Base-by-base conservation (phyloP, 2,797 vertebrate genomes). In the Erpetoichthys calabaricus region DNA sequence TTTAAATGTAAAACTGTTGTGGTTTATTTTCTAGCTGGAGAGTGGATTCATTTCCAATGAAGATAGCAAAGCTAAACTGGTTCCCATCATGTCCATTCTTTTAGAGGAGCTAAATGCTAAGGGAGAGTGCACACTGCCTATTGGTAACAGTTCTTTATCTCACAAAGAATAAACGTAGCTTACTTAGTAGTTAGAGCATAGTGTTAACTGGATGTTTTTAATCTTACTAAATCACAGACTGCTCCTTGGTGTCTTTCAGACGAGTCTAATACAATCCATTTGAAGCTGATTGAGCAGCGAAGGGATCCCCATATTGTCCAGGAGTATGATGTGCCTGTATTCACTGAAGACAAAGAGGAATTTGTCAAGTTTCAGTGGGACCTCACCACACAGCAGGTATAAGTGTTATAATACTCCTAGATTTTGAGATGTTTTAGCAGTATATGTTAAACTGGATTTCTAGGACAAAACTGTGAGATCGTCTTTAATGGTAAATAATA, bases 311-410 rank as follows among this genome's bases (percentile, higher is more conserved):
- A 86, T 0, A 85, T 97, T 0, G 95, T 94, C n/a, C 96, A 97
- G 73, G 96, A 99, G 62, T 98, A 97, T 0, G 95, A 98, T 0
- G 96, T 99, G 10, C 95, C 96, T 0, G 94, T 99, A 53, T 99
- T 99, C 68, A 91, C 89, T 8, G 86, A 97, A 63, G 89, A 91
- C 71, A 98, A 98, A 75, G 95, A 97, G 0, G 84, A 93, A 58
- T 98, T 94, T 57, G 86, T 88, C 69, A 93, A 89, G 73, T 89
- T 90, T 45, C 95, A 98, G 64, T 98, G 96, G 95, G 95, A 99
- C 72, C 89, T 98, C 67, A 98, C 96, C 57, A 98, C 96, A 0
- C 95, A 98, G 63, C 96, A 99, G 90, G 95, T 93, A 55, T 1
- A 2, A n/a, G 47, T 7, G 47, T 49, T 49, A 7, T 7, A 4